These are phyloP conservation scores for Hylaeus volcanicus DNA, from an alignment of 1,140 invertebrate species.

Conservation along the genomic window DNA sequence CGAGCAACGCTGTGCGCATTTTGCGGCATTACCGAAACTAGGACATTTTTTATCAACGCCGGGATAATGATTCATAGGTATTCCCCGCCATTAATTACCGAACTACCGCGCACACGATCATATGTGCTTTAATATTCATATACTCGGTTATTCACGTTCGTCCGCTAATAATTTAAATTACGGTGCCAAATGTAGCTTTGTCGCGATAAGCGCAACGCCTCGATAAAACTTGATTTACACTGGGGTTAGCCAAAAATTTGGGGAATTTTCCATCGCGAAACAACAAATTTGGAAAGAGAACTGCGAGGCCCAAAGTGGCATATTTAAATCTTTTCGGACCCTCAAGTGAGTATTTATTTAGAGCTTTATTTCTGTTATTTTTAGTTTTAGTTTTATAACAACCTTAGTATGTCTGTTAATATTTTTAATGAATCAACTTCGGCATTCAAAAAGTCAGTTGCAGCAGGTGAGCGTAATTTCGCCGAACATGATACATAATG, in stretches of 20 bases:
- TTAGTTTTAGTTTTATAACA: too few species aligned
- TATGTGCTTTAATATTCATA: constrained; percentile 30
- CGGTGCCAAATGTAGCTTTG: constrained; percentile 13
- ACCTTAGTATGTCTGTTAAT: too few species aligned
- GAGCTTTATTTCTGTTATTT: too few species aligned
- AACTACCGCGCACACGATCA: neutral
- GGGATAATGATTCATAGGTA: constrained; percentile 24
- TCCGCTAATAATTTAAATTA: constrained; percentile 36
- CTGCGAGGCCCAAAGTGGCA: neutral
- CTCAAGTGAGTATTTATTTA: too few species aligned
- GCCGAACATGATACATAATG: too few species aligned
- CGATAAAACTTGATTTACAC: constrained; percentile 33
- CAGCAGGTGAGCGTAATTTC: too few species aligned
- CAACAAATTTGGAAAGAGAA: neutral
- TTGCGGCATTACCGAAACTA: neutral
- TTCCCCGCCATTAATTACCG: constrained; percentile 25
- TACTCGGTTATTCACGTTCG: neutral
- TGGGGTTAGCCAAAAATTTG: neutral
- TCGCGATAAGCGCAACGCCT: neutral
- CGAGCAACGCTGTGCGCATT: neutral
- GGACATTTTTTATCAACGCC: neutral
- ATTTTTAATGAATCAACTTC: too few species aligned
- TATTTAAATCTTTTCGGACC: too few species aligned
- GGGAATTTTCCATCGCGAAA: neutral
- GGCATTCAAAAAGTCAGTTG: too few species aligned